phyloP scores from a whole-genome alignment of 2,113 vertebrate genomes.

The Misgurnus anguillicaudatus region DNA sequence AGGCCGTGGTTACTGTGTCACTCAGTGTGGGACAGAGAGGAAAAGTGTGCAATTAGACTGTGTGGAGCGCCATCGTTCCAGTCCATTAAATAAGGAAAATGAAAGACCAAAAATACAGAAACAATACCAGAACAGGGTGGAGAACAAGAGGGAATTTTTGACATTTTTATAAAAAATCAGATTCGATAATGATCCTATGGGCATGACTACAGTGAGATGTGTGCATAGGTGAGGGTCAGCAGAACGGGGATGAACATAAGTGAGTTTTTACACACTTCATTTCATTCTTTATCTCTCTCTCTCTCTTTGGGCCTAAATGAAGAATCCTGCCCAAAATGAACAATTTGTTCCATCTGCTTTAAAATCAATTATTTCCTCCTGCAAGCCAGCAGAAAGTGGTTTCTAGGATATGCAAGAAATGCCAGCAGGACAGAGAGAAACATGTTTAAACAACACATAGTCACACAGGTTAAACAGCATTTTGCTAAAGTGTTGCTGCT shows the following conservation, averaged over 20 bases:
- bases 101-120: background rate
- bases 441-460: background rate
- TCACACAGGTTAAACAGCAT: background rate
- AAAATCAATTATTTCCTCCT: slow-evolving; percentile 51
- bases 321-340: slow-evolving; percentile 44
- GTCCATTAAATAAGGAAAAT: slow-evolving; percentile 3
- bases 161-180: background rate
- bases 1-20: slow-evolving; percentile 41
- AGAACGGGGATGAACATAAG: slow-evolving; percentile 41
- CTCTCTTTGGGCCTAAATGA: slow-evolving; percentile 23
- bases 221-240: slow-evolving; percentile 15
- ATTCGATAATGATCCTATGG: slow-evolving; percentile 32
- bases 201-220: slow-evolving; percentile 13
- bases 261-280: slow-evolving; percentile 49
- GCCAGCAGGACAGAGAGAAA: slow-evolving; percentile 26
- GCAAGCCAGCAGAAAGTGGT: slow-evolving; percentile 37
- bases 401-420: slow-evolving; percentile 30
- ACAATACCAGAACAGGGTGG: background rate
- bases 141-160: background rate
- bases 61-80: slow-evolving; percentile 36
- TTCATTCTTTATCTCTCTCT: slow-evolving; percentile 19
- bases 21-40: slow-evolving; percentile 34
- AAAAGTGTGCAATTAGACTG: slow-evolving; percentile 45
- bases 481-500: background rate
- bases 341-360: slow-evolving; percentile 49